These are phyloP conservation scores for Catharus ustulatus DNA, from an alignment of 2,797 vertebrate species.

Conservation along the genomic window DNA sequence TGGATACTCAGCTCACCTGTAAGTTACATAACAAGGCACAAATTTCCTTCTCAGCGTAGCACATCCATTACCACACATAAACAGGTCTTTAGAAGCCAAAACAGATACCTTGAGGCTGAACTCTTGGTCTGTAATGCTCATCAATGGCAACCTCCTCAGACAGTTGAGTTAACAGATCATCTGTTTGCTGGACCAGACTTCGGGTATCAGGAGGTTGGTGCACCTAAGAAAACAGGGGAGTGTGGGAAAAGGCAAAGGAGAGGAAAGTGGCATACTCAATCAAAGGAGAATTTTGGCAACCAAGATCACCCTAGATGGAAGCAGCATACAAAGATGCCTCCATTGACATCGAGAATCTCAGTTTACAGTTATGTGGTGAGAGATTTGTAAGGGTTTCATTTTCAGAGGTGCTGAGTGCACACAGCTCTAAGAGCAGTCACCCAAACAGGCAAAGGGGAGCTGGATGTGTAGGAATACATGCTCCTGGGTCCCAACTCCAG, in stretches of 20 bases:
- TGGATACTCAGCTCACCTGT: not conserved
- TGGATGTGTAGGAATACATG: not conserved
- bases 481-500: not conserved
- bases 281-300: not conserved
- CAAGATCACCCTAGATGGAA: not conserved
- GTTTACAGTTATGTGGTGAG: not conserved
- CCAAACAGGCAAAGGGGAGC: not conserved
- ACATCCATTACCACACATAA: not conserved
- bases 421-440: not conserved
- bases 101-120: conserved; percentile 68
- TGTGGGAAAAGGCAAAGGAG: not conserved
- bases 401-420: not conserved
- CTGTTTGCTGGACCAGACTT: conserved; percentile 85
- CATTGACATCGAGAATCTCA: not conserved
- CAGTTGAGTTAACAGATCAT: conserved; percentile 89
- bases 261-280: not conserved
- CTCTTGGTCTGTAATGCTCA: conserved; percentile 70
- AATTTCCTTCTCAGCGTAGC: not conserved
- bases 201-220: conserved; percentile 83
- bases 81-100: not conserved
- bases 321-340: not conserved
- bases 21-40: not conserved
- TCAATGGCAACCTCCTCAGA: conserved; percentile 90
- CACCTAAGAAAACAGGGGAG: conserved; percentile 72
- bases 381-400: not conserved